phyloP scores from a whole-genome alignment of 2,888 invertebrate genomes.

The Scaptodrosophila latifasciaeformis region DNA sequence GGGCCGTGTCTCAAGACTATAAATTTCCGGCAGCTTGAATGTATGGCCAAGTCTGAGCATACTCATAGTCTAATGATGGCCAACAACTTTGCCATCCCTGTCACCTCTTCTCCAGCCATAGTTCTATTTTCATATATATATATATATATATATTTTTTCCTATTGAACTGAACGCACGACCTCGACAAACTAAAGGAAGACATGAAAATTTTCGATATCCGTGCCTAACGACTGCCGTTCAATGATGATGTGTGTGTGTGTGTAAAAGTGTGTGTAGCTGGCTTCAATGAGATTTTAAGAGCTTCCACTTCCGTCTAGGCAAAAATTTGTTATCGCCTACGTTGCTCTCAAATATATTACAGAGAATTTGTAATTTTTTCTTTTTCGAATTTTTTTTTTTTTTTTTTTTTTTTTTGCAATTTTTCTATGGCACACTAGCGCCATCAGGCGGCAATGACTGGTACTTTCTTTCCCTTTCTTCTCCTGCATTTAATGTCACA shows the following conservation, averaged over 20 bases:
- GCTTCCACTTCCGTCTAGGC: constrained; percentile 64
- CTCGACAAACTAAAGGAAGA: constrained; percentile 69
- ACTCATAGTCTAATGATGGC: constrained; percentile 49
- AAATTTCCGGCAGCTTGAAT: constrained; percentile 50
- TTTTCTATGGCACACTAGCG: background rate
- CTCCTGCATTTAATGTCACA: constrained; percentile 68
- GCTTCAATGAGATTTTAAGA: constrained; percentile 65
- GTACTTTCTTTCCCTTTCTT: constrained; percentile 35
- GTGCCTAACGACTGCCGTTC: constrained; percentile 58
- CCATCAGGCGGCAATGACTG: background rate
- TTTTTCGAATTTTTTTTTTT: background rate
- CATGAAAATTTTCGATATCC: constrained; percentile 68
- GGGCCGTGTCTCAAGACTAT: constrained; percentile 43
- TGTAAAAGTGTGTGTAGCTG: constrained; percentile 2
- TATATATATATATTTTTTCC: no score
- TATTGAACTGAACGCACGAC: constrained; percentile 1
- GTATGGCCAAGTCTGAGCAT: constrained; percentile 13
- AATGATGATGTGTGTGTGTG: background rate
- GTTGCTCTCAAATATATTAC: constrained; percentile 18
- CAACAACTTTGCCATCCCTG: background rate
- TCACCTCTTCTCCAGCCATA: no score
- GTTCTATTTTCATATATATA: no score
- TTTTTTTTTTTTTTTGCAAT: no score
- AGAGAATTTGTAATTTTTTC: background rate
- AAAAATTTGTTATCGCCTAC: constrained; percentile 57